phyloP scores from a whole-genome alignment of 2,113 vertebrate genomes.

The Forbesichthys agassizii region DNA sequence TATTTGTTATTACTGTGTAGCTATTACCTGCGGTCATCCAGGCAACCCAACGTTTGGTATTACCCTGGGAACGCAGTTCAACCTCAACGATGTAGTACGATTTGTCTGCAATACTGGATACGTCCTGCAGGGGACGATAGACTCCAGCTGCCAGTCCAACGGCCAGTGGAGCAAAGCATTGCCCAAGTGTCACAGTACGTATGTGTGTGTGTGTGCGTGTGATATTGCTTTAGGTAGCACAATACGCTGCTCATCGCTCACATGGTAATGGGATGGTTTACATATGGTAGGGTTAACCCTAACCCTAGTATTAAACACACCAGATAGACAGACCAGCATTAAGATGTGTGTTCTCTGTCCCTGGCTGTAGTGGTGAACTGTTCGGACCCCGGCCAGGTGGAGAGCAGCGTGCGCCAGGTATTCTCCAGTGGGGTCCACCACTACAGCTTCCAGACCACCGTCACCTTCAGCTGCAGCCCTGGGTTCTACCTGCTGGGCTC shows the following conservation, averaged over 20 bases:
- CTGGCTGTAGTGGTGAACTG: constrained; percentile 90
- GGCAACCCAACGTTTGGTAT: constrained; percentile 90
- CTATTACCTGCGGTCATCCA: constrained; percentile 96
- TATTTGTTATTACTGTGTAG: constrained; percentile 61
- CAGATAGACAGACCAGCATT: background rate
- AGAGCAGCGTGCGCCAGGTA: constrained; percentile 88
- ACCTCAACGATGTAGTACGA: constrained; percentile 89
- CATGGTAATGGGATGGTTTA: constrained; percentile 5
- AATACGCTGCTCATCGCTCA: background rate
- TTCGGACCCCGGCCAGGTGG: constrained; percentile 92
- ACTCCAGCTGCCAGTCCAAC: constrained; percentile 88
- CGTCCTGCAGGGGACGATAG: constrained; percentile 81
- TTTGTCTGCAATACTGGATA: constrained; percentile 91
- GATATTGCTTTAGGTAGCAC: background rate
- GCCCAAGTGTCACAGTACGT: constrained; percentile 91
- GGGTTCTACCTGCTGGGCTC: constrained; percentile 94
- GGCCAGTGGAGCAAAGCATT: constrained; percentile 93
- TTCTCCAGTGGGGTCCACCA: constrained; percentile 85
- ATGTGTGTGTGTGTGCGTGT: background rate
- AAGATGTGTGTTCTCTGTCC: background rate
- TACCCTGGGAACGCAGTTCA: constrained; percentile 94
- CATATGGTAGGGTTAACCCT: too few species aligned
- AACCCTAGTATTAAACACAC: background rate
- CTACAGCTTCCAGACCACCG: constrained; percentile 91
- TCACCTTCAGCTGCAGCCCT: constrained; percentile 90